phyloP scores from a whole-genome alignment of 2,113 vertebrate genomes.

The Alethe castanea region DNA sequence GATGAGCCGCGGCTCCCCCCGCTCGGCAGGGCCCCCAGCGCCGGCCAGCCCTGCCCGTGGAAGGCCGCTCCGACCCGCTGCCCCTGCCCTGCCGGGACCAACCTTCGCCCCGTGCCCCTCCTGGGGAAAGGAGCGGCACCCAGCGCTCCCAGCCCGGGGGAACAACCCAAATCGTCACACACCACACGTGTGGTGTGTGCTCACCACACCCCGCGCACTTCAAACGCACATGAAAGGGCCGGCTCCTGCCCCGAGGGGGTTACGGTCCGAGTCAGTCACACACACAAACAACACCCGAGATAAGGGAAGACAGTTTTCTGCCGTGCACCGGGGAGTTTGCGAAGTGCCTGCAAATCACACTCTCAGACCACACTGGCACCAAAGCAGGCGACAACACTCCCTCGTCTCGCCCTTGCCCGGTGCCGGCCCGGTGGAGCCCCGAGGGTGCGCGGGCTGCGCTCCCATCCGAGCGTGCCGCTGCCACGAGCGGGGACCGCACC shows the following conservation, averaged over 20 bases:
- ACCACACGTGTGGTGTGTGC: neutral
- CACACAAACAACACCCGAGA: neutral
- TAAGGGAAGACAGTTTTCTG: neutral
- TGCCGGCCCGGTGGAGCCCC: neutral
- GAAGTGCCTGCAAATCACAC: neutral
- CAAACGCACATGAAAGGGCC: neutral
- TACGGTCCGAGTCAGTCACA: neutral
- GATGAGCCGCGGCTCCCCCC: neutral
- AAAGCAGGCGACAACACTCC: neutral
- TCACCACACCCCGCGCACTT: neutral
- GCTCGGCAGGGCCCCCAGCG: neutral
- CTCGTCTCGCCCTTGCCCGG: accelerated
- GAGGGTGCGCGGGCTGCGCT: neutral
- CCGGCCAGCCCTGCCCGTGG: neutral
- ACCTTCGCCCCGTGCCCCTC: neutral
- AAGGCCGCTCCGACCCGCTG: neutral
- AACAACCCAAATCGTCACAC: neutral
- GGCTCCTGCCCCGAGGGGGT: neutral
- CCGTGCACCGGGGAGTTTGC: neutral
- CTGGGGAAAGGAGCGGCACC: neutral
- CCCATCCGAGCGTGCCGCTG: neutral
- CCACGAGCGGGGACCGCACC: neutral
- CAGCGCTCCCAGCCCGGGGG: neutral
- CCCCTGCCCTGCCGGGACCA: neutral
- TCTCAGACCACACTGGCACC: neutral